Evolutionary conservation across 2,888 invertebrate species (phyloP).

Genomic region (Melipona beecheii): DNA sequence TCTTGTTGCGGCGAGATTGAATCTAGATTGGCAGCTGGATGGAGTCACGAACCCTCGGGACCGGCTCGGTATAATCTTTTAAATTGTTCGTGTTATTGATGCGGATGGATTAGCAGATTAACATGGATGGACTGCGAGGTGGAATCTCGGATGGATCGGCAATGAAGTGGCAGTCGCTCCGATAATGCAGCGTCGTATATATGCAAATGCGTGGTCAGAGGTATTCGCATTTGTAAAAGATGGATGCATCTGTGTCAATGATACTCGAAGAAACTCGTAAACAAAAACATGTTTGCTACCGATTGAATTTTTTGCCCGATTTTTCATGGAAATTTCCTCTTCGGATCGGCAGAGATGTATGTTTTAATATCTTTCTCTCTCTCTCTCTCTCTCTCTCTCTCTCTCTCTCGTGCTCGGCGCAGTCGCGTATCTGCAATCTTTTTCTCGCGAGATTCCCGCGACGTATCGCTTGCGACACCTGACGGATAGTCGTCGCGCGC

Average conservation of each 20-base stretch:
- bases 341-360: neutral
- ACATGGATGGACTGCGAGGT: neutral
- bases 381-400: neutral
- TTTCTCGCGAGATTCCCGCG: neutral
- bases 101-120: slow-evolving; percentile 18
- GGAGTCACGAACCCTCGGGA: neutral
- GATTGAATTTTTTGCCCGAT: neutral
- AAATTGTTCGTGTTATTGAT: slow-evolving; percentile 3
- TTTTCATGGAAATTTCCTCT: neutral
- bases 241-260: neutral
- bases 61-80: neutral
- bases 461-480: slow-evolving; percentile 3
- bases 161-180: neutral
- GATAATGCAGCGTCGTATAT: neutral
- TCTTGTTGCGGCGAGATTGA: slow-evolving; percentile 20
- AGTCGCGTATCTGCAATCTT: slow-evolving; percentile 17
- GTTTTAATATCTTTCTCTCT: slow-evolving; percentile 6
- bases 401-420: neutral
- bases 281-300: neutral
- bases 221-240: neutral
- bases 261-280: neutral
- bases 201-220: neutral
- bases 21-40: slow-evolving; percentile 21
- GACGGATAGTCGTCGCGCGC: slow-evolving; percentile 4
- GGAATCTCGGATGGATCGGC: neutral